Percentiles rank a stretch among this genome's conserved stretches.
These are phyloP conservation scores for Caranx ignobilis DNA, from an alignment of 2,113 vertebrate genomes.

Conservation along the genomic window DNA sequence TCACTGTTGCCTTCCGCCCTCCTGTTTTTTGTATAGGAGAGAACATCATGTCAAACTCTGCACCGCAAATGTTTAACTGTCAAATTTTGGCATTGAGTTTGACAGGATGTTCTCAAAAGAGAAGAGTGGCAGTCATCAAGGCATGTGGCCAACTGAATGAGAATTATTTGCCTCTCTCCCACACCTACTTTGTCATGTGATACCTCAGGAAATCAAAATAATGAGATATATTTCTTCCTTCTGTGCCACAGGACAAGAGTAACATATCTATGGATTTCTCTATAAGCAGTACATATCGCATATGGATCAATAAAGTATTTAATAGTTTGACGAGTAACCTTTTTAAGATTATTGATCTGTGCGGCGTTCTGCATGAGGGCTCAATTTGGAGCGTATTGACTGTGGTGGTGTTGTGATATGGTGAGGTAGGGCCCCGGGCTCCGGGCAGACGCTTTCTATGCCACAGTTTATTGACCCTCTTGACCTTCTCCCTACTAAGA, in stretches of 20 bases:
- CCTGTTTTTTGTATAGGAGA: conserved; percentile 42
- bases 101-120: conserved; percentile 46
- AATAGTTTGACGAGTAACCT: conserved; percentile 88
- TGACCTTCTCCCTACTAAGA: conserved; percentile 79
- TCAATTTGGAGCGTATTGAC: conserved; percentile 86
- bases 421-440: conserved; percentile 78
- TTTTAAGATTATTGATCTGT: conserved; percentile 86
- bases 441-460: conserved; percentile 77
- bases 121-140: conserved; percentile 36
- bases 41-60: conserved; percentile 48
- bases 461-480: conserved; percentile 82
- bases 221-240: conserved; percentile 38
- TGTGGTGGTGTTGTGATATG: conserved; percentile 83
- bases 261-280: conserved; percentile 72
- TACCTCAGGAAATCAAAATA: conserved; percentile 50
- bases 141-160: conserved; percentile 45
- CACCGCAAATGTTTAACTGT: conserved; percentile 49
- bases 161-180: conserved; percentile 43
- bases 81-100: conserved; percentile 46
- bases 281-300: conserved; percentile 69
- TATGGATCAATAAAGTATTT: conserved; percentile 83
- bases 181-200: conserved; percentile 40
- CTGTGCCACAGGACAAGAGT: conserved; percentile 49
- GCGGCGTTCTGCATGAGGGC: conserved; percentile 78
- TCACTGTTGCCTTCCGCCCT: conserved; percentile 27